phyloP scores from a whole-genome alignment of 2,888 invertebrate species.

The Scaptomyza tumidula region DNA sequence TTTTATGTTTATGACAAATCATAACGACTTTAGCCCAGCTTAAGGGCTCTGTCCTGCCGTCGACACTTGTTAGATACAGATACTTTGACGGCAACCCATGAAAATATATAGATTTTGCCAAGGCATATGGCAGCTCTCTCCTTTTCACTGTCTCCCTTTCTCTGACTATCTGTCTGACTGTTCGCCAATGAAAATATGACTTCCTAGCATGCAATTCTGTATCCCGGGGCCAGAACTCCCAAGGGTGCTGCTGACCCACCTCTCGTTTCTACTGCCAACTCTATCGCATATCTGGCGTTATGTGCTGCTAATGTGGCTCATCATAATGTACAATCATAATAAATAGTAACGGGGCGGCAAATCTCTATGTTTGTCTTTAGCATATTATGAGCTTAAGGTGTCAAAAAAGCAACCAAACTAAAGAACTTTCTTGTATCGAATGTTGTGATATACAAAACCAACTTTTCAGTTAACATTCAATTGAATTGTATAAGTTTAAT shows the following conservation, averaged over 20 bases:
- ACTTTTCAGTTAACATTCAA: background rate
- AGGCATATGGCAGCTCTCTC: conserved; percentile 37
- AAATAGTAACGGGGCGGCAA: conserved; percentile 61
- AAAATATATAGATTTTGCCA: conserved; percentile 57
- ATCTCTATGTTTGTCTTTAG: conserved; percentile 35
- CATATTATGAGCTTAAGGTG: conserved; percentile 35
- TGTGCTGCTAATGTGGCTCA: conserved; percentile 69
- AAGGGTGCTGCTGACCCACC: conserved; percentile 5
- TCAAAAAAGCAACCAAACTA: conserved; percentile 17
- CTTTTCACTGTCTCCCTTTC: background rate
- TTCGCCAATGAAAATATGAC: conserved; percentile 66
- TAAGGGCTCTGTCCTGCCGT: conserved; percentile 68
- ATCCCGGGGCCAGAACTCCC: conserved; percentile 14
- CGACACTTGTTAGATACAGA: conserved; percentile 74
- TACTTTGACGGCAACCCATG: conserved; percentile 55
- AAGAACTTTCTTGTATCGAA: conserved; percentile 12
- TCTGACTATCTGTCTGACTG: conserved; percentile 13
- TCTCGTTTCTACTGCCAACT: conserved; percentile 24
- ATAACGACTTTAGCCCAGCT: conserved; percentile 76
- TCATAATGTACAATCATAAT: conserved; percentile 76
- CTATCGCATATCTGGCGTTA: conserved; percentile 45
- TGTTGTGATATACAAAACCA: background rate
- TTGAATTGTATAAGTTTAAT: too few relatives aligned
- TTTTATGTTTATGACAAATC: conserved; percentile 80
- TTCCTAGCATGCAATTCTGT: conserved; percentile 62